Conservation (phyloP, 2,888 invertebrate species). For the Nymphalis urticae region DNA sequence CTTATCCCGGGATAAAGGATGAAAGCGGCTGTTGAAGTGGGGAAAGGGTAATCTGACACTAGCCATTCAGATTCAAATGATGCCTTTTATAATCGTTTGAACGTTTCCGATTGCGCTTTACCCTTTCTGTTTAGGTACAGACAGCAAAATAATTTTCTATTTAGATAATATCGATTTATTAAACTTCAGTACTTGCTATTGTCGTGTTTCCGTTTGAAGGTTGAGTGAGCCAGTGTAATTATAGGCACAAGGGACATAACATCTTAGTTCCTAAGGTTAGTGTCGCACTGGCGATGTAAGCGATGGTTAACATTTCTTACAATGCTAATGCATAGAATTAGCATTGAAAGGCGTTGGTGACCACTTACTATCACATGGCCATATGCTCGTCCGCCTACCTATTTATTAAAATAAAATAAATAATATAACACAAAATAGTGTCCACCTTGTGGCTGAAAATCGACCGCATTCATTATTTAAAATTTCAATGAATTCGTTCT, state of each 20-base stretch:
- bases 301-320: no score
- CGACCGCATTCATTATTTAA: no score
- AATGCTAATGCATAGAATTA: no score
- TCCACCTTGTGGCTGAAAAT: no score
- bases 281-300: no score
- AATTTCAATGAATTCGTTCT: no score
- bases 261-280: no score
- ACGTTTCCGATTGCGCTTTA: slow-evolving; percentile 61
- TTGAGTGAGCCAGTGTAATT: no score
- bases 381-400: no score
- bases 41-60: slow-evolving; percentile 64
- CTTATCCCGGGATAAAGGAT: slow-evolving; percentile 22
- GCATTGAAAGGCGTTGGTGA: no score
- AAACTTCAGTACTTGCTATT: slow-evolving; percentile 31
- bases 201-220: not conserved
- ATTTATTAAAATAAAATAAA: not conserved
- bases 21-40: slow-evolving; percentile 36
- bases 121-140: slow-evolving; percentile 46
- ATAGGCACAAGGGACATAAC: no score
- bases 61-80: slow-evolving; percentile 74
- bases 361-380: no score
- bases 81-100: slow-evolving; percentile 75
- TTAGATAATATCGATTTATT: not conserved
- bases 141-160: slow-evolving; percentile 21
- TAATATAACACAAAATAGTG: not conserved